phyloP scores from a whole-genome alignment of 2,888 invertebrate genomes.

The Eurytoma adleriae region DNA sequence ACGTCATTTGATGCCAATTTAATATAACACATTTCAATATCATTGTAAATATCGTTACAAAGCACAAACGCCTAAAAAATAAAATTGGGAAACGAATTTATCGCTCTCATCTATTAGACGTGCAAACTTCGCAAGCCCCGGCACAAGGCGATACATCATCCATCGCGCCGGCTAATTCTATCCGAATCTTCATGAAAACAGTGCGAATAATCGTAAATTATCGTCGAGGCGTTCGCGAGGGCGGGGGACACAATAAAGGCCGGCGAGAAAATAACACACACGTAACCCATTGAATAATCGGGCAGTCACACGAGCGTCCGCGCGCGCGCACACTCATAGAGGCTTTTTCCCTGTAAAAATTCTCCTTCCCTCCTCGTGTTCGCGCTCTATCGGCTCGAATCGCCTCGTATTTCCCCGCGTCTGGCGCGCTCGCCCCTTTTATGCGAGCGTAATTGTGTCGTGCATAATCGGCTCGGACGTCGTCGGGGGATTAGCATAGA shows the following conservation, averaged over 20 bases:
- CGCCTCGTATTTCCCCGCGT: conserved; percentile 40
- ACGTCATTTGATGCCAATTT: no score
- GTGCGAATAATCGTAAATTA: neutral
- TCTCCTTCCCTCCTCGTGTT: neutral
- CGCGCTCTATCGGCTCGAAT: conserved; percentile 37
- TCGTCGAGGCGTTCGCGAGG: neutral
- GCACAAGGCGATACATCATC: neutral
- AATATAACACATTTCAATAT: no score
- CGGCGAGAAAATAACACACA: neutral
- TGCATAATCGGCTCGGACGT: conserved; percentile 39
- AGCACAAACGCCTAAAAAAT: no score
- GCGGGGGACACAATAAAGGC: neutral
- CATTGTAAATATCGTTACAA: no score
- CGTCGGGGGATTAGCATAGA: conserved; percentile 31
- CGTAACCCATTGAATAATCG: conserved; percentile 31
- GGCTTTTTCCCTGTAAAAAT: conserved; percentile 24
- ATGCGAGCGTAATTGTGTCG: conserved; percentile 46
- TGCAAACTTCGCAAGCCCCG: neutral
- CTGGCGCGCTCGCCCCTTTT: neutral
- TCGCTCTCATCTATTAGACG: no score
- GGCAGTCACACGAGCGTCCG: neutral
- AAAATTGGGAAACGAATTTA: no score
- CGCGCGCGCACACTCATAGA: conserved; percentile 1
- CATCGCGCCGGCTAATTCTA: no score
- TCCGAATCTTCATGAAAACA: neutral